Evolutionary conservation across 2,797 vertebrate genomes (phyloP), one percentile per base, ranked within the genome.

Genomic region (Crenichthys baileyi): DNA sequence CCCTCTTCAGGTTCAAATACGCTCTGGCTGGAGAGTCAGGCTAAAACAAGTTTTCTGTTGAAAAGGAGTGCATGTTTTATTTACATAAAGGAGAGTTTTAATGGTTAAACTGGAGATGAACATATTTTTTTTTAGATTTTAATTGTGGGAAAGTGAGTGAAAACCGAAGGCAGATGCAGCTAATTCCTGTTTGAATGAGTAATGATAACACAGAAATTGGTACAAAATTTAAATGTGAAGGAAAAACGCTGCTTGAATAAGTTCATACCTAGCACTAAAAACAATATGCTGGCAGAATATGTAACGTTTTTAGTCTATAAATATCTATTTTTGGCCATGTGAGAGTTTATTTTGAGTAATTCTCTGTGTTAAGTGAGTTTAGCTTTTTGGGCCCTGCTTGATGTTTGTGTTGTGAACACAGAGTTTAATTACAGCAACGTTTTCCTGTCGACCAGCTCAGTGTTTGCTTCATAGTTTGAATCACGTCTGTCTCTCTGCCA

Each of bases 191-290:
- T 65, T 65, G 31, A 65, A 4, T 8, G 18, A 65, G 22, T 18
- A 39, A 39, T 16, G 4, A 9, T 8, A 39, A 39, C 31, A 20
- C 39, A 31, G 61, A 18, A 65, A 29, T 67, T 20, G 22, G 29
- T 31, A 36, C 13, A 16, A 31, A 15, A 73, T 51, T 9, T 18
- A 78, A 78, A 76, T 15, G 5, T 75, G 29, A 75, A 78, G 71
- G 71, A 71, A 55, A 63, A 11, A 53, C 20, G 22, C 7, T 36
- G 12, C 58, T 41, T 24, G 0, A 6, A 39, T 15, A 44, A 44
- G 51, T 44, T 81, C 18, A 83, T 6, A 60, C 73, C 11, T 16
- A 83, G 82, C 85, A 87, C 83, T 88, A 73, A 84, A 44, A 8
- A 51, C 67, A 22, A 39, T 75, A 26, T 41, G 55, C 74, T 70